Evolutionary conservation across 2,888 invertebrate genomes (phyloP), one percentile per base, ranked within the genome.

Genomic region (Coelinius sp.): DNA sequence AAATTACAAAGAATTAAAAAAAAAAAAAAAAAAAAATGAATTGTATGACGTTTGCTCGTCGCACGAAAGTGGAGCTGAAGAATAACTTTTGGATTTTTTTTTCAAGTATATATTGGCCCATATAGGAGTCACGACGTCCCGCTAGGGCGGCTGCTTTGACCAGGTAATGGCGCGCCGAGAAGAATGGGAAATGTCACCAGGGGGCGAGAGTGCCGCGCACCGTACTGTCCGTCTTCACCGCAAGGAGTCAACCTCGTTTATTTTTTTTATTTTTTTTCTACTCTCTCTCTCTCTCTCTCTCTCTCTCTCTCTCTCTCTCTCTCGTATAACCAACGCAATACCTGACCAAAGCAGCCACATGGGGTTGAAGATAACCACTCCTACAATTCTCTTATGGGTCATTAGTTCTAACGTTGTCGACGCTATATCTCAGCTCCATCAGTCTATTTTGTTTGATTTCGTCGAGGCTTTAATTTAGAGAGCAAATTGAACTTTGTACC

Each of bases 181-280:
- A 87, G 86, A 86, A 87, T 87, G 85, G 84, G 84, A 86, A 84
- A 84, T 87, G 87, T 87, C 87, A 85, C 87, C 84, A 86, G 87
- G 87, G 87, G 87, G 87, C 79, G 83, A 83, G 77, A 74, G 74
- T 76, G 73, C 73, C 75, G 75, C 71, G 68, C 80, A 77, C 76
- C 78, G 71, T 69, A 67, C 72, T 72, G 71, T 49, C 46, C 64
- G 63, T 70, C 70, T 67, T 75, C 76, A 74, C 77, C 75, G 53
- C 75, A 67, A 68, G 75, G 72, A 81, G 82, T 81, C 83, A 82
- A 83, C 83, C 81, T 81, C 80, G 80, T 81, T 82, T 77, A 72
- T 71, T 69, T 65, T 76, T 82, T 81, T 81, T 82, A 77, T 73
- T 74, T 63, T 52, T 52, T 64, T 38, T n/a, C n/a, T n/a, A n/a